phyloP scores from a whole-genome alignment of 2,797 vertebrate genomes.

The Dendrocincla tyrannina region DNA sequence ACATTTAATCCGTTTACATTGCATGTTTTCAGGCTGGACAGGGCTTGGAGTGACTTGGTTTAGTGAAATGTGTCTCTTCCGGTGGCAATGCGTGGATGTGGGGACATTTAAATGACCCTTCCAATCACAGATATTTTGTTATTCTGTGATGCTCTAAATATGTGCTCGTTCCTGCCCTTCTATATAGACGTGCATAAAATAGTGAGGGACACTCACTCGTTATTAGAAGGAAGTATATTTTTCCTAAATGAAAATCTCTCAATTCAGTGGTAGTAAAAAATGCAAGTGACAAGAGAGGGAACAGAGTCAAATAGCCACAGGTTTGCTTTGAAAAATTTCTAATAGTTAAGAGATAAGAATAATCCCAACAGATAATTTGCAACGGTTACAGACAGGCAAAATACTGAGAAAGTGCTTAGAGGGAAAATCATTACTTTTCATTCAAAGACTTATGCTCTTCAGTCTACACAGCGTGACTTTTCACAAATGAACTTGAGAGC shows the following conservation, averaged over 20 bases:
- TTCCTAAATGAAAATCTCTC: not conserved
- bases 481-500: not conserved
- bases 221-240: not conserved
- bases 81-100: not conserved
- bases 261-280: not conserved
- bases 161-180: not conserved
- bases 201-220: not conserved
- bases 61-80: not conserved
- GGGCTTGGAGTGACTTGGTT: not conserved
- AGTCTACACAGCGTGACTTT: not conserved
- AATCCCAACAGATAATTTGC: not conserved
- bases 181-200: not conserved
- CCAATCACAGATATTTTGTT: not conserved
- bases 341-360: not conserved
- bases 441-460: not conserved
- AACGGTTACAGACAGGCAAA: not conserved
- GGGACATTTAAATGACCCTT: not conserved
- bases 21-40: not conserved
- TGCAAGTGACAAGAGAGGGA: not conserved
- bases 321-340: not conserved
- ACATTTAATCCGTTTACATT: not conserved
- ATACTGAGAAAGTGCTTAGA: not conserved
- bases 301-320: not conserved
- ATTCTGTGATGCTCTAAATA: not conserved
- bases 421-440: not conserved